Conservation (phyloP, 2,113 vertebrate species). For the Trachemys scripta region DNA sequence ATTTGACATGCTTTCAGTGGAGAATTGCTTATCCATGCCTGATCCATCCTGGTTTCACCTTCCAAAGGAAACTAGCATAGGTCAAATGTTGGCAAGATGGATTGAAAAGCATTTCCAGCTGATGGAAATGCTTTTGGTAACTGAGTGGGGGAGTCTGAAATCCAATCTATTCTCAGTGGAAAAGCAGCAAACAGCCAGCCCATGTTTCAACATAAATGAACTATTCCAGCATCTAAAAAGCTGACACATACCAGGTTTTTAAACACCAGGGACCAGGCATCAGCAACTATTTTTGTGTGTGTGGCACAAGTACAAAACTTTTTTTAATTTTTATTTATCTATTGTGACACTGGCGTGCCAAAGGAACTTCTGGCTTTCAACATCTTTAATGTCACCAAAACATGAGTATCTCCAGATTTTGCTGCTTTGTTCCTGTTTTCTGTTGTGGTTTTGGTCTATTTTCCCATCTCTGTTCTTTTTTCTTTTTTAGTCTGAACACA, state of each 20-base stretch:
- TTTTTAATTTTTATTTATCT: not conserved
- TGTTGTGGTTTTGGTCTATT: not conserved
- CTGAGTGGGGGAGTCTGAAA: slow-evolving; percentile 67
- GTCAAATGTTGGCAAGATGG: slow-evolving; percentile 74
- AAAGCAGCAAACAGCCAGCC: slow-evolving; percentile 39
- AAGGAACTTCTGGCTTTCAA: not conserved
- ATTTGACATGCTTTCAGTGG: slow-evolving; percentile 61
- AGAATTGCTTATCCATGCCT: slow-evolving; percentile 73
- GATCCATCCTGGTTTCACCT: slow-evolving; percentile 71
- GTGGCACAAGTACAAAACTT: not conserved
- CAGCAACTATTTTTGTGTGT: not conserved
- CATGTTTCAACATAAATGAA: slow-evolving; percentile 39
- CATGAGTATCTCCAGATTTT: not conserved
- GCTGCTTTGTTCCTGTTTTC: not conserved
- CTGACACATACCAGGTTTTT: slow-evolving; percentile 31
- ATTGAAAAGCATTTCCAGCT: slow-evolving; percentile 78
- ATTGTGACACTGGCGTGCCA: fast-evolving
- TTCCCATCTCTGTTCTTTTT: slow-evolving; percentile 1
- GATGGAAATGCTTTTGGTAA: slow-evolving; percentile 72
- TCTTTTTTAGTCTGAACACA: not conserved
- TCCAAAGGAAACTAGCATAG: slow-evolving; percentile 77
- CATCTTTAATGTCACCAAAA: not conserved
- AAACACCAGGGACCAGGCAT: not conserved
- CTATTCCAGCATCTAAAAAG: slow-evolving; percentile 38
- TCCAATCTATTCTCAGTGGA: slow-evolving; percentile 61